Percentiles rank a stretch among this genome's conserved stretches.
These are phyloP conservation scores for Pachycephus smyrnensis DNA, from an alignment of 2,888 invertebrate genomes.

Conservation along the genomic window DNA sequence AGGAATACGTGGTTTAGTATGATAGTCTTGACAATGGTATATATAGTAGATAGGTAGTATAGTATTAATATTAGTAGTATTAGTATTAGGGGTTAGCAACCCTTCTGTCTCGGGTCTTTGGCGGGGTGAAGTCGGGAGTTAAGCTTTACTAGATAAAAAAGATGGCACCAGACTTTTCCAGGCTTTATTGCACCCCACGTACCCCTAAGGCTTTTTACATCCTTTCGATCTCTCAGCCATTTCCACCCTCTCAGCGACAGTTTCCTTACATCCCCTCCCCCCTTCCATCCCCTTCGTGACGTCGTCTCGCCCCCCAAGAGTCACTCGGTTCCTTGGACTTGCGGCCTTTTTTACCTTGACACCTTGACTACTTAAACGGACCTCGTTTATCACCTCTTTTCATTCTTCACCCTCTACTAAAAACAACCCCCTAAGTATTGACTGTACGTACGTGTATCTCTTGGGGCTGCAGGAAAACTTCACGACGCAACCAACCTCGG, in stretches of 20 bases:
- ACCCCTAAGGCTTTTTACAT: neutral
- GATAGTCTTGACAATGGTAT: neutral
- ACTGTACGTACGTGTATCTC: neutral
- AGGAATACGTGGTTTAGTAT: neutral
- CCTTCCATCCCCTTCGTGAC: neutral
- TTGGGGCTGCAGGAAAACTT: neutral
- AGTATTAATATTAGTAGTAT: neutral
- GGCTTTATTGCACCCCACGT: neutral
- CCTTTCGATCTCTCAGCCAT: neutral
- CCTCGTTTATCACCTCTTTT: neutral
- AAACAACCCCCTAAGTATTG: neutral
- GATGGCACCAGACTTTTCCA: neutral
- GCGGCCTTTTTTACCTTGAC: neutral
- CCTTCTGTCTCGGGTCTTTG: neutral
- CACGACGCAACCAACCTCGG: neutral
- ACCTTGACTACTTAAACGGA: neutral
- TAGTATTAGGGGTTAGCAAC: neutral
- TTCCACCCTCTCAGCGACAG: neutral
- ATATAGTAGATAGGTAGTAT: neutral
- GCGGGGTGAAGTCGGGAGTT: neutral
- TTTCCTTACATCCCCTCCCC: neutral
- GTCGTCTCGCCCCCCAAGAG: neutral
- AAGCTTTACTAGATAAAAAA: neutral
- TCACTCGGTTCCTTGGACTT: neutral
- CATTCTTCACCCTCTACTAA: neutral